Conservation (phyloP, 1,140 invertebrate genomes). For the Mercenaria mercenaria region DNA sequence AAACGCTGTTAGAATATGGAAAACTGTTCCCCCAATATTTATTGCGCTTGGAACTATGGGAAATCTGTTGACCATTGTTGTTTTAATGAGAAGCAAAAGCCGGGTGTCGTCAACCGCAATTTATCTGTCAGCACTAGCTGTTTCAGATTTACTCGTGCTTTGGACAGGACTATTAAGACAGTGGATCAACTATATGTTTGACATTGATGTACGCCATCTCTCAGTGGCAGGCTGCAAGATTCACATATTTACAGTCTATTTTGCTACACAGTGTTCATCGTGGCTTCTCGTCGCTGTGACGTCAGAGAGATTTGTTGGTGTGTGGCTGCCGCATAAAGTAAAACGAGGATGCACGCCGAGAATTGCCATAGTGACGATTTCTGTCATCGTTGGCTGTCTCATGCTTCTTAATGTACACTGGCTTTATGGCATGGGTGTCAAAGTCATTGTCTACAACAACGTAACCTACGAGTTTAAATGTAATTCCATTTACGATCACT, state of each 20-base stretch:
- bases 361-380: background rate
- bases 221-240: constrained; percentile 67
- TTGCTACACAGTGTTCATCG: constrained; percentile 63
- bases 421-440: constrained; percentile 37
- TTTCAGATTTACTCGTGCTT: constrained; percentile 70
- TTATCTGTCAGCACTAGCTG: constrained; percentile 69
- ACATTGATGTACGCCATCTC: constrained; percentile 66
- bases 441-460: background rate
- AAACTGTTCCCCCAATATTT: constrained; percentile 67
- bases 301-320: constrained; percentile 71
- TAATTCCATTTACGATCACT: background rate
- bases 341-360: constrained; percentile 52
- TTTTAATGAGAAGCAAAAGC: constrained; percentile 48
- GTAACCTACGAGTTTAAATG: background rate
- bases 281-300: constrained; percentile 77
- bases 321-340: constrained; percentile 71
- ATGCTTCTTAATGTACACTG: constrained; percentile 49
- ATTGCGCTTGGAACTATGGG: constrained; percentile 71
- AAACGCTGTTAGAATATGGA: constrained; percentile 53
- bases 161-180: constrained; percentile 72
- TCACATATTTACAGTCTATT: constrained; percentile 69
- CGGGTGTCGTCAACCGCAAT: constrained; percentile 57
- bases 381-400: background rate
- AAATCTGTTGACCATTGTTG: constrained; percentile 68
- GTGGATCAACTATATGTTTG: constrained; percentile 71